Conservation (phyloP, 2,888 invertebrate genomes). For the Athripsodes cinereus region DNA sequence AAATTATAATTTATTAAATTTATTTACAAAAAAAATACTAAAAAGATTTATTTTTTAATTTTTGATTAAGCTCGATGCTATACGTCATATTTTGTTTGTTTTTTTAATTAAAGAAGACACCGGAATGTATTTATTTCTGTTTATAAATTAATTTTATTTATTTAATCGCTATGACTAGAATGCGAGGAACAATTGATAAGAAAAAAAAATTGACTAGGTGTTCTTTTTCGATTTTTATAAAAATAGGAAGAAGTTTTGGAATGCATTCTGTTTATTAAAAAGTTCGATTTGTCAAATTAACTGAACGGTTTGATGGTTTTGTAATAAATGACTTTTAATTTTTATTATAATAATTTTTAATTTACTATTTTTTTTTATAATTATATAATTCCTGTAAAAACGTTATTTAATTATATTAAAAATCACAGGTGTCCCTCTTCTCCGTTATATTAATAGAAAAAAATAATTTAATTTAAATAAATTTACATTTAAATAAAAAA, state of each 20-base stretch:
- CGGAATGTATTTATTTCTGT: slow-evolving; percentile 2
- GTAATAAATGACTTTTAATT: too few relatives aligned
- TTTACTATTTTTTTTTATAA: too few relatives aligned
- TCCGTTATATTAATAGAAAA: too few relatives aligned
- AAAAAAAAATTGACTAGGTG: slow-evolving; percentile 21
- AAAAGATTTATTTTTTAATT: slow-evolving; percentile 6
- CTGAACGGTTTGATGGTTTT: background rate
- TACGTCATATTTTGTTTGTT: slow-evolving; percentile 19
- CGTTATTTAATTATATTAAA: too few relatives aligned
- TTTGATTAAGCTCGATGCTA: slow-evolving; percentile 24
- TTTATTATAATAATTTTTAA: too few relatives aligned
- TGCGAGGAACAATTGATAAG: background rate
- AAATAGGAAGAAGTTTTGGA: background rate
- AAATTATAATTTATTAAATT: too few relatives aligned
- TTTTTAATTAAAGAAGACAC: slow-evolving; percentile 13
- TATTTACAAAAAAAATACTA: slow-evolving; percentile 22
- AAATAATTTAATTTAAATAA: too few relatives aligned
- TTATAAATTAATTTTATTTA: slow-evolving; percentile 14
- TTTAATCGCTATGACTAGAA: slow-evolving; percentile 9
- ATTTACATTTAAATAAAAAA: too few relatives aligned
- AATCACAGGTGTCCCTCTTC: too few relatives aligned
- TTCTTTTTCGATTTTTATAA: background rate
- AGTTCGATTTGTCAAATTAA: background rate
- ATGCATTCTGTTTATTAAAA: background rate
- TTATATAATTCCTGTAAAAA: too few relatives aligned